These are phyloP conservation scores for Miltochrista miniata DNA, from an alignment of 2,888 invertebrate genomes.

Conservation along the genomic window DNA sequence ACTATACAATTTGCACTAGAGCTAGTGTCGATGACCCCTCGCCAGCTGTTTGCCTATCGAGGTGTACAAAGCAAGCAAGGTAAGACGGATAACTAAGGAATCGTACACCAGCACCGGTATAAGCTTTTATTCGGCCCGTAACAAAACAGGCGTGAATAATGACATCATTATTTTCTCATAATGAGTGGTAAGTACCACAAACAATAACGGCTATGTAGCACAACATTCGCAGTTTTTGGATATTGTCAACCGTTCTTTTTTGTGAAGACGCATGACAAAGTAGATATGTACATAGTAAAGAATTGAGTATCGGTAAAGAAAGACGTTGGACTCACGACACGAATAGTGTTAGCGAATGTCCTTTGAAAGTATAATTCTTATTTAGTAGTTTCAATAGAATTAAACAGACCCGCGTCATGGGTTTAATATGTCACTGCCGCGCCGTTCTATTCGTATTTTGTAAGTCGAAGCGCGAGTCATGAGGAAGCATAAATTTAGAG, in stretches of 20 bases:
- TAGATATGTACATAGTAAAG: conserved; percentile 27
- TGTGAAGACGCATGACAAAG: conserved; percentile 14
- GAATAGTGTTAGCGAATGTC: conserved; percentile 38
- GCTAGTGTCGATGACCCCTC: conserved; percentile 73
- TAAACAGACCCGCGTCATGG: conserved; percentile 54
- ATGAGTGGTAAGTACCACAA: conserved; percentile 50
- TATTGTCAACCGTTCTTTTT: conserved; percentile 25
- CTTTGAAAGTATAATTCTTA: conserved; percentile 56
- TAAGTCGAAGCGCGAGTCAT: conserved; percentile 67
- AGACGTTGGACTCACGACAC: conserved; percentile 26
- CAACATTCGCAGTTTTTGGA: conserved; percentile 33
- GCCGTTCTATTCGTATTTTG: conserved; percentile 37
- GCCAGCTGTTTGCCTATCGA: conserved; percentile 80
- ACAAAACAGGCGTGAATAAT: conserved; percentile 79
- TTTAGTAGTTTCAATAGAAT: conserved; percentile 57
- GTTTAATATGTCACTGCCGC: conserved; percentile 50
- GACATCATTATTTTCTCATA: conserved; percentile 72
- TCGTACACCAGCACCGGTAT: conserved; percentile 66
- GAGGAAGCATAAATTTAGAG: conserved; percentile 81
- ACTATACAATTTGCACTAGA: conserved; percentile 79
- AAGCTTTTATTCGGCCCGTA: conserved; percentile 68
- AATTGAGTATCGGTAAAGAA: conserved; percentile 26
- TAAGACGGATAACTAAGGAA: conserved; percentile 71
- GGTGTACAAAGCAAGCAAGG: conserved; percentile 57
- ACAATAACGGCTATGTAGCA: conserved; percentile 43